Conservation (phyloP, 2,113 vertebrate species). For the Catharus bicknelli region DNA sequence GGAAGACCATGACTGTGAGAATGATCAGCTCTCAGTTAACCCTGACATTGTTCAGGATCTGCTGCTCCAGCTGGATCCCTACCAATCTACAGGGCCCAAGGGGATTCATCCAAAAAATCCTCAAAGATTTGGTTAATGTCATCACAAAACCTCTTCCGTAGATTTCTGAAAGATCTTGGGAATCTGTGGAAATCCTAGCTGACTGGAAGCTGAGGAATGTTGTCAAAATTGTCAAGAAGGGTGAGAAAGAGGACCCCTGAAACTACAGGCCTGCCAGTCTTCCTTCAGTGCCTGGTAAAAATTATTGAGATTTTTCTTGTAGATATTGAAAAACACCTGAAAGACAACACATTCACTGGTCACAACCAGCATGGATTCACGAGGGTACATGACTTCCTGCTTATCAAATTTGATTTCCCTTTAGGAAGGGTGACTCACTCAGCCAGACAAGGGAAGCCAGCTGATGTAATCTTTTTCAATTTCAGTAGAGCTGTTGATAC, state of each 20-base stretch:
- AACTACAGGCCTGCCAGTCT: neutral
- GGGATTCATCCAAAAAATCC: neutral
- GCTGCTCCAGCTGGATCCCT: neutral
- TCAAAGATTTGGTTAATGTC: neutral
- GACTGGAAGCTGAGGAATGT: neutral
- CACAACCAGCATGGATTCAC: neutral
- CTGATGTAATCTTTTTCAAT: neutral
- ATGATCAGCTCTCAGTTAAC: neutral
- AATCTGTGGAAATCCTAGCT: neutral
- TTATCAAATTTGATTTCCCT: neutral
- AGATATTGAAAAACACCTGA: neutral
- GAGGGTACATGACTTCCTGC: neutral
- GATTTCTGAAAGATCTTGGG: neutral
- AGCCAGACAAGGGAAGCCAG: neutral
- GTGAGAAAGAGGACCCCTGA: neutral
- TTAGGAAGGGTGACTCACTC: neutral
- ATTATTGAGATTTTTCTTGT: neutral
- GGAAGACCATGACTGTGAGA: neutral
- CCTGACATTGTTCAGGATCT: neutral
- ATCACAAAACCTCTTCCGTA: neutral
- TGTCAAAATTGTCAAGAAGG: neutral
- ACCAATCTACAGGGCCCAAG: fast-evolving
- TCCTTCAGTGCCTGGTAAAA: neutral
- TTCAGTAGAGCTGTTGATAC: neutral
- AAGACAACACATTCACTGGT: neutral